Percentiles rank a stretch among this genome's conserved stretches.
phyloP scores from a whole-genome alignment of 1,140 invertebrate species.

The Chymomyza costata region DNA sequence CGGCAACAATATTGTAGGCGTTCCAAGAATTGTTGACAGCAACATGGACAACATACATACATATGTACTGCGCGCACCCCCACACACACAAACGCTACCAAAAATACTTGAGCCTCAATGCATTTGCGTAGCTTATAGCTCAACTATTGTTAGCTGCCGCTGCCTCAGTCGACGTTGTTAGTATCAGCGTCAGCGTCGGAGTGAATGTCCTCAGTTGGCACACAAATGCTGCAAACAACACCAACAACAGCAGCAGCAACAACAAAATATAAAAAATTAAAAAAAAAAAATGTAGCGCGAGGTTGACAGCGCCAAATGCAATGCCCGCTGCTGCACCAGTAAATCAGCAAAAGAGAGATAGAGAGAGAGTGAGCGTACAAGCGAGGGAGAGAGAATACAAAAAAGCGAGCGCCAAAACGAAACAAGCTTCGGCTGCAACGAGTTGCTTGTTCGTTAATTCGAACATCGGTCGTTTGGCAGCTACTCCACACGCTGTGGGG shows the following conservation, averaged over 20 bases:
- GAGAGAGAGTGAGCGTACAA: conserved; percentile 5
- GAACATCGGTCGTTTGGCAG: not conserved
- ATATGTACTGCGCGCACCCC: not conserved
- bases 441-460: not conserved
- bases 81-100: conserved; percentile 1
- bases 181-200: conserved; percentile 35
- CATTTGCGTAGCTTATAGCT: conserved; percentile 25
- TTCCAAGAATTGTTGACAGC: conserved; percentile 68
- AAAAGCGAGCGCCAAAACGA: conserved; percentile 2
- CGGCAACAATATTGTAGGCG: conserved; percentile 47
- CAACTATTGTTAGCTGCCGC: conserved; percentile 61
- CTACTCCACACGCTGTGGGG: conserved; percentile 22
- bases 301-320: conserved; percentile 29
- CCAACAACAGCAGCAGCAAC: no score
- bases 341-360: not conserved
- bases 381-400: conserved; percentile 11
- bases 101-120: conserved; percentile 32
- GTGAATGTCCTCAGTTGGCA: conserved; percentile 74
- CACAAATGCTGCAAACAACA: conserved; percentile 33
- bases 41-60: not conserved
- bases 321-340: conserved; percentile 1
- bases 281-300: conserved; percentile 60
- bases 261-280: no score
- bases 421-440: conserved; percentile 9
- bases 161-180: conserved; percentile 32